Evolutionary conservation across 2,797 vertebrate genomes (phyloP), one percentile per base, ranked within the genome.

Genomic region (Danio jaintianensis): DNA sequence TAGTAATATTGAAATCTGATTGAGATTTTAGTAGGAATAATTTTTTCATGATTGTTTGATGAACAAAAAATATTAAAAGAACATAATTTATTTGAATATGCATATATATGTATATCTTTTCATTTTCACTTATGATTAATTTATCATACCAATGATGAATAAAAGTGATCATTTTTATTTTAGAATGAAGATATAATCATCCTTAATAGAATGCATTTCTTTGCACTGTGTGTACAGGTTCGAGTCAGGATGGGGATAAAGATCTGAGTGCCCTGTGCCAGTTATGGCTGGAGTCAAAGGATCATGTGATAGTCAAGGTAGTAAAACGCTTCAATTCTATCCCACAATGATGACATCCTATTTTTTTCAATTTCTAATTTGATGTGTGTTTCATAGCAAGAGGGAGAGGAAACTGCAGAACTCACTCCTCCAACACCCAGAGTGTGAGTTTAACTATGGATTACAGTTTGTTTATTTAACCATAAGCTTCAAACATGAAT

Each of bases 221-320:
- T 50, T n/a, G 55, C 48, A 2, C 1, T 62, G 8, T 71, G 6
- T 55, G 9, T 53, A 53, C 56, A 99, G 97, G 93, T 68, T 92
- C 95, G 18, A 94, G 91, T 84, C 94, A 95, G 86, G 97, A 99
- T 53, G 93, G 94, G 15, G 97, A 99, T 89, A 98, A 98, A 87
- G 98, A 99, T 73, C 90, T 99, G 79, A 94, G 93, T 86, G 96
- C 95, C 0, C 93, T 99, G 38, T 99, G 96, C 87, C 97, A 98
- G 79, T 92, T 98, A 58, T 99, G 98, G 98, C 86, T 99, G 82
- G 98, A 99, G 89, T 97, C 97, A 40, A 99, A 98, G 92, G 98
- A 99, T 89, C 95, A 99, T 72, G 89, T 93, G 3, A 95, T 95
- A 78, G 92, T 96, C 88, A 99, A 98, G 95, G 98, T 99, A 70